These are phyloP conservation scores for Petaurus breviceps DNA, from an alignment of 2,113 vertebrate genomes.

Conservation along the genomic window DNA sequence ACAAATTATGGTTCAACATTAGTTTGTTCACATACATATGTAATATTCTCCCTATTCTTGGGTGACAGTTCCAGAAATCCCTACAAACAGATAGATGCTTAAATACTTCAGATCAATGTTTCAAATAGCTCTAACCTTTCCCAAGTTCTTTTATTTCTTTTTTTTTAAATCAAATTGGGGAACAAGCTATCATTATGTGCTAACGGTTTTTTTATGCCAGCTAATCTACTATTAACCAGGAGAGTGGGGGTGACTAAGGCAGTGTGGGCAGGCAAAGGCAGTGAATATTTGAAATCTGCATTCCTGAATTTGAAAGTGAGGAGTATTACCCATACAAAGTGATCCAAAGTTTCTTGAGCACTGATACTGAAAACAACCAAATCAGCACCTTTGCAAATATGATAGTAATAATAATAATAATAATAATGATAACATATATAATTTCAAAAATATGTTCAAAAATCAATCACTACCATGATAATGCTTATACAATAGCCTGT, in stretches of 20 bases:
- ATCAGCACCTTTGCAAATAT: background rate
- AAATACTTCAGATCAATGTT: background rate
- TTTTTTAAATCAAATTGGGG: background rate
- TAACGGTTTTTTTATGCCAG: background rate
- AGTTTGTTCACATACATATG: background rate
- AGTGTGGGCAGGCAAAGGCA: background rate
- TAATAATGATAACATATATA: too few species aligned
- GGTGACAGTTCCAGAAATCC: background rate
- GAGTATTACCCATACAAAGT: background rate
- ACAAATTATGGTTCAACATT: background rate
- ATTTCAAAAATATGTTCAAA: too few species aligned
- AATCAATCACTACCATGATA: too few species aligned
- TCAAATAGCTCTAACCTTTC: background rate
- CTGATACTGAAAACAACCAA: background rate
- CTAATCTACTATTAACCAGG: background rate
- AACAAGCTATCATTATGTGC: background rate
- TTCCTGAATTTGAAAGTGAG: background rate
- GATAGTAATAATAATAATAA: background rate
- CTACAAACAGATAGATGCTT: background rate
- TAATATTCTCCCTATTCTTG: background rate
- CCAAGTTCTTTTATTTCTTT: background rate
- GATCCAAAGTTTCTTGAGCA: background rate
- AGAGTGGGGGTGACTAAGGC: background rate
- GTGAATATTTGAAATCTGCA: background rate
- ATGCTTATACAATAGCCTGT: background rate